These are phyloP conservation scores for Urocolius indicus DNA, from an alignment of 2,113 vertebrate species.

Conservation along the genomic window DNA sequence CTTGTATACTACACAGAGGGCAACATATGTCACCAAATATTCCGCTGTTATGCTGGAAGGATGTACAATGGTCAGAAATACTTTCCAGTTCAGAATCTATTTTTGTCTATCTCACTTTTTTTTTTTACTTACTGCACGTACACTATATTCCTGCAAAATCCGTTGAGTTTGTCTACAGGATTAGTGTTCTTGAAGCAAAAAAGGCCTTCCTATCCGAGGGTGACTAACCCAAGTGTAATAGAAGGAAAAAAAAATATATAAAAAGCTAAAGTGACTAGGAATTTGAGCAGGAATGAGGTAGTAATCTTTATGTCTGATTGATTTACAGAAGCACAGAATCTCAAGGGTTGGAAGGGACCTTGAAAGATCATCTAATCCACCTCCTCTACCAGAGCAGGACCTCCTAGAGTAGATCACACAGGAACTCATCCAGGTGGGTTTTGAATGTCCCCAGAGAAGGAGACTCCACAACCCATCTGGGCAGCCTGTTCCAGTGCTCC, in stretches of 20 bases:
- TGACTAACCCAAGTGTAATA: background rate
- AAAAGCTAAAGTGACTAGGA: background rate
- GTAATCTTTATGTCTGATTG: background rate
- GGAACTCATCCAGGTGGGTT: too few species aligned
- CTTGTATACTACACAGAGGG: rapidly evolving
- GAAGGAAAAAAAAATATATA: background rate
- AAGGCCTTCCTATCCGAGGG: too few species aligned
- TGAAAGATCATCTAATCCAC: too few species aligned
- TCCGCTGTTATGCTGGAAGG: background rate
- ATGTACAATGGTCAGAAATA: background rate
- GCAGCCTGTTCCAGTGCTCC: too few species aligned
- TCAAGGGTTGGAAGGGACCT: too few species aligned
- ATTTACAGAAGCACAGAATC: too few species aligned
- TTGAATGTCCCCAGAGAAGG: too few species aligned
- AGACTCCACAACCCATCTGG: too few species aligned
- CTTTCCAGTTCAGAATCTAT: background rate
- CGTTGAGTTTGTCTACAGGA: background rate
- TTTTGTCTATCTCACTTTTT: background rate
- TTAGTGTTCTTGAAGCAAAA: background rate
- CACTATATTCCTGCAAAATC: background rate
- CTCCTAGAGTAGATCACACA: too few species aligned
- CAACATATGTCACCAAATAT: background rate
- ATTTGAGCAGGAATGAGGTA: background rate
- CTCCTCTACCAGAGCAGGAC: too few species aligned
- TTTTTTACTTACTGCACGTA: background rate